A percentile compares a stretch with the other conserved stretches of the same genome.
These are phyloP conservation scores for Leucophenga montana DNA, from an alignment of 2,888 invertebrate genomes.

Conservation along the genomic window DNA sequence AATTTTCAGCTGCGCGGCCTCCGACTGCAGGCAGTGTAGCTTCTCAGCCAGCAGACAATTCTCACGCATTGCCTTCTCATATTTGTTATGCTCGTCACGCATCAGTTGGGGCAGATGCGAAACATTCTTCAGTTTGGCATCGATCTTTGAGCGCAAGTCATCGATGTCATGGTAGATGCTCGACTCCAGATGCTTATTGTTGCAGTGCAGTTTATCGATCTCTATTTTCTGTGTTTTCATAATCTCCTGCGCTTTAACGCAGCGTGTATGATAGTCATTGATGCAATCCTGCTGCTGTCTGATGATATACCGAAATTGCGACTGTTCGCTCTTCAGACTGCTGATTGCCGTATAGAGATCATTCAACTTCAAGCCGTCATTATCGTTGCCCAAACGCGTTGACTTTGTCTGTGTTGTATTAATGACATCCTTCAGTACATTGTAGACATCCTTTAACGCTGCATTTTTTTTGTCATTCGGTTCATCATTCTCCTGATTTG, in stretches of 20 bases:
- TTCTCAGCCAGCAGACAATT: slow-evolving; percentile 63
- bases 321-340: slow-evolving; percentile 64
- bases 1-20: slow-evolving; percentile 55
- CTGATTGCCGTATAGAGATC: slow-evolving; percentile 57
- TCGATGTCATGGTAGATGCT: slow-evolving; percentile 66
- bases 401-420: slow-evolving; percentile 50
- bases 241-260: slow-evolving; percentile 67
- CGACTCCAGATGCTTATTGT: slow-evolving; percentile 66
- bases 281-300: slow-evolving; percentile 67
- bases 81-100: slow-evolving; percentile 66
- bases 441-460: slow-evolving; percentile 53
- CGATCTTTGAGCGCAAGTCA: slow-evolving; percentile 64
- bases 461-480: slow-evolving; percentile 35
- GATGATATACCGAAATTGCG: slow-evolving; percentile 67
- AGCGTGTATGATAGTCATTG: slow-evolving; percentile 67
- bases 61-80: slow-evolving; percentile 63
- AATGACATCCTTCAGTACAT: slow-evolving; percentile 57
- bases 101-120: slow-evolving; percentile 65
- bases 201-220: slow-evolving; percentile 66
- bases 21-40: slow-evolving; percentile 56
- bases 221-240: slow-evolving; percentile 70
- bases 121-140: slow-evolving; percentile 64
- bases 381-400: slow-evolving; percentile 33
- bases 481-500: slow-evolving; percentile 32
- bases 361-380: slow-evolving; percentile 39